Conservation (phyloP, 2,888 invertebrate genomes). For the Pemphredon lugubris region DNA sequence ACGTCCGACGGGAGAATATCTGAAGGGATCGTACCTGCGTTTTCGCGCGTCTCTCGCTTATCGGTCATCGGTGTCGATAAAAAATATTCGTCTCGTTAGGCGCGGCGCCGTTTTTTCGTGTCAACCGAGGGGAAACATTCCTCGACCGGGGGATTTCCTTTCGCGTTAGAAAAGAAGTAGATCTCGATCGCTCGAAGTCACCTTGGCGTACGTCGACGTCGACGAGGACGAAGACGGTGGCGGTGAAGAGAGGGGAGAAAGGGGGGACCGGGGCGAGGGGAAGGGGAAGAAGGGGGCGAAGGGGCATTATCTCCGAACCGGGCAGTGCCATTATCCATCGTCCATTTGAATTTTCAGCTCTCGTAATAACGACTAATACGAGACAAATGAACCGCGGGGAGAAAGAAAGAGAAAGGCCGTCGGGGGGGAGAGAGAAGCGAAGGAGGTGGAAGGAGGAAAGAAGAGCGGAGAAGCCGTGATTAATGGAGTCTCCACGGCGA, state of each 20-base stretch:
- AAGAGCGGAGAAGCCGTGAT: constrained; percentile 69
- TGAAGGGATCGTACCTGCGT: too few relatives aligned
- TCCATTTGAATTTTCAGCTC: constrained; percentile 71
- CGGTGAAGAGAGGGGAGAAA: not conserved
- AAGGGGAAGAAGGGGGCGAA: not conserved
- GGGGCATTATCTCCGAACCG: constrained; percentile 58
- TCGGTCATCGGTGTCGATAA: too few relatives aligned
- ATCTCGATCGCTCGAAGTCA: constrained; percentile 22
- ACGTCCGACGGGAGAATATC: too few relatives aligned
- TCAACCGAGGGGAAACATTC: too few relatives aligned
- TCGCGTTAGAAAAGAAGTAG: constrained; percentile 25
- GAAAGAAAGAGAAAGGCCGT: constrained; percentile 50
- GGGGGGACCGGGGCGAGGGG: constrained; percentile 4
- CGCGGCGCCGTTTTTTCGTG: too few relatives aligned
- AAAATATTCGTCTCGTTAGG: too few relatives aligned
- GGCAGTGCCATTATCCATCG: constrained; percentile 68
- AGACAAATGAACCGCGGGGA: constrained; percentile 75
- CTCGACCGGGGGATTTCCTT: constrained; percentile 8
- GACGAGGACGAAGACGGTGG: not conserved
- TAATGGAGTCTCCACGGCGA: constrained; percentile 79
- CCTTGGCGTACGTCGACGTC: too few relatives aligned
- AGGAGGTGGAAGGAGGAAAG: constrained; percentile 47
- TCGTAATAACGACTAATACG: constrained; percentile 76
- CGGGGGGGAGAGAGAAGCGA: constrained; percentile 37
- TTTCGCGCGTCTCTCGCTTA: too few relatives aligned